Percentiles rank a stretch among this genome's conserved stretches.
Conservation (phyloP, 2,888 invertebrate species). For the Oscheius sp. region DNA sequence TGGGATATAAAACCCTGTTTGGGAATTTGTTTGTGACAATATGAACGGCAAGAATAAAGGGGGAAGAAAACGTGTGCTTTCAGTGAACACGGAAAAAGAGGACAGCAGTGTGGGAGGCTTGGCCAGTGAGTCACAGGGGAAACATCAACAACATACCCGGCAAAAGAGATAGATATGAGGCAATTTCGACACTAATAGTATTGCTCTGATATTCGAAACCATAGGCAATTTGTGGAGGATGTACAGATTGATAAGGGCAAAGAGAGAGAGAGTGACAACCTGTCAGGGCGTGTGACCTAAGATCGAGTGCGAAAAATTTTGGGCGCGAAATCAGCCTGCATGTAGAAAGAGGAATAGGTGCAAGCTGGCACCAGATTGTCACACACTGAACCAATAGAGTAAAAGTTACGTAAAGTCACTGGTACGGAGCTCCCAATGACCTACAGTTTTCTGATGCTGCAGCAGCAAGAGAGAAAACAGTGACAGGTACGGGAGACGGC, state of each 20-base stretch:
- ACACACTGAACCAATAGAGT: background rate
- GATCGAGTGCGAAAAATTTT: slow-evolving; percentile 3
- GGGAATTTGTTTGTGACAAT: no score
- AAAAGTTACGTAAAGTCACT: slow-evolving; percentile 26
- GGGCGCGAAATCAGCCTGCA: slow-evolving; percentile 3
- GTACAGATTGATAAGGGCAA: background rate
- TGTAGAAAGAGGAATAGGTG: slow-evolving; percentile 11
- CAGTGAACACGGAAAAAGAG: background rate
- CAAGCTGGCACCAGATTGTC: slow-evolving; percentile 16
- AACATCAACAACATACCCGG: slow-evolving; percentile 20
- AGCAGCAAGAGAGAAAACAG: slow-evolving; percentile 24
- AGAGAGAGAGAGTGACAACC: background rate
- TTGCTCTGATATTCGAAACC: slow-evolving; percentile 13
- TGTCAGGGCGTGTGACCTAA: background rate
- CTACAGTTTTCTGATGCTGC: slow-evolving; percentile 17
- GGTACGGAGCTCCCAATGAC: slow-evolving; percentile 25
- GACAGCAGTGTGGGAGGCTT: background rate
- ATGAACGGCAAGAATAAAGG: no score
- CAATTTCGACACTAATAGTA: slow-evolving; percentile 8
- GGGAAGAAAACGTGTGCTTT: no score
- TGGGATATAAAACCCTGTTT: no score
- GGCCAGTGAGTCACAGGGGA: slow-evolving; percentile 18
- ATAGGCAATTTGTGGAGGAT: slow-evolving; percentile 2
- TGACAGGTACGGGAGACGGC: slow-evolving; percentile 30
- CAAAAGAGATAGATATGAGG: slow-evolving; percentile 14